phyloP scores from a whole-genome alignment of 2,797 vertebrate species.

The Mormyrus hasselquistii region DNA sequence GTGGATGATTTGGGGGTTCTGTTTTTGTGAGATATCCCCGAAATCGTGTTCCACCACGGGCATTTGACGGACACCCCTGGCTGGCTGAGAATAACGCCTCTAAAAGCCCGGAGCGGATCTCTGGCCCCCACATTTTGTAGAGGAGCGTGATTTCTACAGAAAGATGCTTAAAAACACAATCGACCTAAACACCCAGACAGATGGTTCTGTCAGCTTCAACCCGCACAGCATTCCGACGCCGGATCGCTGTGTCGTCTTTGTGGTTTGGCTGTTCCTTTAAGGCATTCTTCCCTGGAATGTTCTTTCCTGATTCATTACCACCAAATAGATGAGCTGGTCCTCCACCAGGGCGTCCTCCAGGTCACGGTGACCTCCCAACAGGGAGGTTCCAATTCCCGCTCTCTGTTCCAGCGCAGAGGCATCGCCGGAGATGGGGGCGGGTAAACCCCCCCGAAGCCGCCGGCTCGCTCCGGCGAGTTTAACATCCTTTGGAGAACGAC shows the following conservation, averaged over 20 bases:
- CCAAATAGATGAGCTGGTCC: slow-evolving; percentile 32
- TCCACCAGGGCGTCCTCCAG: slow-evolving; percentile 34
- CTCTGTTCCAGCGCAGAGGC: slow-evolving; percentile 29
- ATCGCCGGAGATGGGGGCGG: neutral
- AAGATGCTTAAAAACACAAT: neutral
- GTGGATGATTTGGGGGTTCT: neutral
- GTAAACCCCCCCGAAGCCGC: neutral
- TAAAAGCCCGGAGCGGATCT: neutral
- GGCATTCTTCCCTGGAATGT: slow-evolving; percentile 29
- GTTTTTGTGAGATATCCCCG: neutral
- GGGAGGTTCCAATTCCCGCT: slow-evolving; percentile 49
- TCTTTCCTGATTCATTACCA: slow-evolving; percentile 36
- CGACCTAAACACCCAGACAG: neutral
- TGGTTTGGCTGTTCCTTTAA: neutral
- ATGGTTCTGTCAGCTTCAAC: neutral
- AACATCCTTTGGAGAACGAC: neutral
- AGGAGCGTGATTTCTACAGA: neutral
- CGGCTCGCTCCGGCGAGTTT: neutral
- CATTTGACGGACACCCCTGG: neutral
- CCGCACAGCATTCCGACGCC: neutral
- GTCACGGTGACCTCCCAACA: slow-evolving; percentile 67
- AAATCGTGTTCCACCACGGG: neutral
- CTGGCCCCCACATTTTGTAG: neutral
- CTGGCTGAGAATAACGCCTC: neutral
- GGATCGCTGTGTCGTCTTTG: neutral